phyloP scores from a whole-genome alignment of 2,888 invertebrate genomes.

The Anoplius nigerrimus region DNA sequence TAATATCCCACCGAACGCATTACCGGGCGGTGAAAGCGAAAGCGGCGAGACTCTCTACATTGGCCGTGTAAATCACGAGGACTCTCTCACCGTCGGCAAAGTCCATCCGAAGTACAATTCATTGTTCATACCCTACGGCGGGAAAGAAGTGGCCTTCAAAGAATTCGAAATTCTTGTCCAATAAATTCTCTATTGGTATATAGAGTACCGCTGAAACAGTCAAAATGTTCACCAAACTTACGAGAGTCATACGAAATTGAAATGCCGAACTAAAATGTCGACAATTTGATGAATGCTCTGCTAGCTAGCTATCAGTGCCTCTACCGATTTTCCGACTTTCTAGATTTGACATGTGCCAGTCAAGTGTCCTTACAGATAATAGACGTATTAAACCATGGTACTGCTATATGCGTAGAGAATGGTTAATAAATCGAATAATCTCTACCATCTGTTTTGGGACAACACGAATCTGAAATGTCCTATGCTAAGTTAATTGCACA shows the following conservation, averaged over 20 bases:
- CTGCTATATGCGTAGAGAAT: neutral
- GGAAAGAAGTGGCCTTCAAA: slow-evolving; percentile 86
- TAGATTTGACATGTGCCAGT: neutral
- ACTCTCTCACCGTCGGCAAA: slow-evolving; percentile 86
- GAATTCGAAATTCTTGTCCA: slow-evolving; percentile 86
- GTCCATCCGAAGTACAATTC: slow-evolving; percentile 89
- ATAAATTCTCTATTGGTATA: slow-evolving; percentile 62
- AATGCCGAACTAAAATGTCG: slow-evolving; percentile 1
- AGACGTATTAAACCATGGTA: neutral
- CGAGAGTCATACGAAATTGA: slow-evolving; percentile 37
- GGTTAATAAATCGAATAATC: neutral
- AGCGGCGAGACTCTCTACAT: slow-evolving; percentile 88
- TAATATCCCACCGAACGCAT: slow-evolving; percentile 83
- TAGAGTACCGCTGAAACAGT: neutral
- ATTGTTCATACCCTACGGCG: slow-evolving; percentile 89
- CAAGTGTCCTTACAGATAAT: too few relatives aligned
- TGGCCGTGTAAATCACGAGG: slow-evolving; percentile 87
- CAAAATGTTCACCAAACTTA: slow-evolving; percentile 14
- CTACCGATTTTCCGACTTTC: neutral
- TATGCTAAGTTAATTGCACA: neutral
- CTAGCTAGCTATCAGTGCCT: too few relatives aligned
- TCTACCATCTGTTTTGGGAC: neutral
- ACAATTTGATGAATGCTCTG: neutral
- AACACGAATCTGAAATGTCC: slow-evolving; percentile 43
- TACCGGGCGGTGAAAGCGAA: slow-evolving; percentile 84